These are phyloP conservation scores for Arctopsyche grandis DNA, from an alignment of 1,140 invertebrate genomes.

Conservation along the genomic window DNA sequence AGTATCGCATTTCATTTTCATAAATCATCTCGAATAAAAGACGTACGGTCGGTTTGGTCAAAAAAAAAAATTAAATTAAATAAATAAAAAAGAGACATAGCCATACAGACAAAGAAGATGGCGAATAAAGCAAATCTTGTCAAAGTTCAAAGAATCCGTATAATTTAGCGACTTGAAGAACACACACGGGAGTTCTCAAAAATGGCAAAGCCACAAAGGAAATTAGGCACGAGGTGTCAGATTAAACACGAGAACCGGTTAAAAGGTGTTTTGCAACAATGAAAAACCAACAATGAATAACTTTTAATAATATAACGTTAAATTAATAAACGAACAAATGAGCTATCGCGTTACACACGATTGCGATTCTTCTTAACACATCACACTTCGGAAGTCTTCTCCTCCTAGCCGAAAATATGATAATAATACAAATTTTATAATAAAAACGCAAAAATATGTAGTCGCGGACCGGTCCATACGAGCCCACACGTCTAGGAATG, in stretches of 20 bases:
- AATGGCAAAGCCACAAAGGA: conserved; percentile 8
- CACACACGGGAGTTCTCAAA: neutral
- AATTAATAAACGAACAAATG: too few species aligned
- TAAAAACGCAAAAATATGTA: too few species aligned
- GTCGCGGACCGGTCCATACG: too few species aligned
- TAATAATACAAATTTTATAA: too few species aligned
- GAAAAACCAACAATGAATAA: neutral
- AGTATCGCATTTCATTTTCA: conserved; percentile 29
- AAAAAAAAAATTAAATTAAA: conserved; percentile 9
- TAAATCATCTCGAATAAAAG: conserved; percentile 25
- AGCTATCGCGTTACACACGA: too few species aligned
- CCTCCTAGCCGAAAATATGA: too few species aligned
- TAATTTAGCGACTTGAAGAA: conserved; percentile 1
- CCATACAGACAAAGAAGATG: neutral
- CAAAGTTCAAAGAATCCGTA: conserved; percentile 20
- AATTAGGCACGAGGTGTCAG: conserved; percentile 24
- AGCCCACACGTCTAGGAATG: too few species aligned
- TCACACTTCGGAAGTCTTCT: too few species aligned
- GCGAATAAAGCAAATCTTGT: neutral
- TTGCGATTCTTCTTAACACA: too few species aligned
- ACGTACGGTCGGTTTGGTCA: neutral
- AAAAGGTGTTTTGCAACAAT: neutral
- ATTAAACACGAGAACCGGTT: conserved; percentile 15
- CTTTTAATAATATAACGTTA: too few species aligned
- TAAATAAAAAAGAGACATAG: neutral